Conservation (phyloP, 1,140 invertebrate genomes). For the Prorops nasuta region DNA sequence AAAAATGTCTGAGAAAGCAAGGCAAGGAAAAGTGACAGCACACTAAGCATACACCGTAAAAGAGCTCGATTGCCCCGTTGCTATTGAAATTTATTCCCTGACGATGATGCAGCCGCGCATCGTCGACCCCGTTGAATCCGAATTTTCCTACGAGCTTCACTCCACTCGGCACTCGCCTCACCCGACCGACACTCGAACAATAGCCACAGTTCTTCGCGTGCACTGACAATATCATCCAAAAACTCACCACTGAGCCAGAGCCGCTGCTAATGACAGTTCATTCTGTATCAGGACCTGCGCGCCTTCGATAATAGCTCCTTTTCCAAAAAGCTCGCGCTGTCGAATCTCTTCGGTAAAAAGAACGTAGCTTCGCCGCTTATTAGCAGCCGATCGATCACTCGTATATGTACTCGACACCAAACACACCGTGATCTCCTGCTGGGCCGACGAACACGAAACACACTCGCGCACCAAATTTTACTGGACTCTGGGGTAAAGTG, state of each 20-base stretch:
- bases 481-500: no score
- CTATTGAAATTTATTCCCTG: conserved; percentile 23
- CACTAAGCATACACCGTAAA: conserved; percentile 20
- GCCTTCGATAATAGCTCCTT: no score
- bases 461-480: no score
- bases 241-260: not conserved
- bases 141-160: not conserved
- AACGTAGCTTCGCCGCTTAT: no score
- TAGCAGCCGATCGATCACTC: no score
- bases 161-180: not conserved
- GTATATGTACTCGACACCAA: no score
- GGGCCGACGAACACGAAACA: no score
- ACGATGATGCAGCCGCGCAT: conserved; percentile 18
- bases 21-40: not conserved
- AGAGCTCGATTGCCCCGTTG: conserved; percentile 10
- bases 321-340: no score
- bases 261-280: conserved; percentile 1
- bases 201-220: no score
- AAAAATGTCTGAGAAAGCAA: not conserved
- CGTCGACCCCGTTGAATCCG: conserved; percentile 5
- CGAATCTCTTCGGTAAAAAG: no score
- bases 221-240: not conserved
- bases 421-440: no score
- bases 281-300: not conserved
- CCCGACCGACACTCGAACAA: not conserved